Percentiles rank a stretch among this genome's conserved stretches.
Evolutionary conservation across 1,140 invertebrate species (phyloP).

Genomic region (Thaumetopoea pityocampa): DNA sequence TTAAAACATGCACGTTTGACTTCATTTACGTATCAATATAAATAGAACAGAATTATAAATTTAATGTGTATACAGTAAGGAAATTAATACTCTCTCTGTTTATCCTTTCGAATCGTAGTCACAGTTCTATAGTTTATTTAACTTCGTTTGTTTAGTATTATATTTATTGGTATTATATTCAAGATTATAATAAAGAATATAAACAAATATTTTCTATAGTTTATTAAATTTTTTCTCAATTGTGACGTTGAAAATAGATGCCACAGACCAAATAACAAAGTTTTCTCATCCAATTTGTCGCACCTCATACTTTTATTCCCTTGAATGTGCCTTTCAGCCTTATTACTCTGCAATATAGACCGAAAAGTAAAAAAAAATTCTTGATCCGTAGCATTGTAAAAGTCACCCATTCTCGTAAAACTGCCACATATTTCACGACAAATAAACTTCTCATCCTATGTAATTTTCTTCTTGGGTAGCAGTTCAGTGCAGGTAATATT

Average conservation of each 20-base stretch:
- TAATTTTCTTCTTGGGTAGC: slow-evolving; percentile 64
- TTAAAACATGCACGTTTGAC: slow-evolving; percentile 16
- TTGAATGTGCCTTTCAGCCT: slow-evolving; percentile 39
- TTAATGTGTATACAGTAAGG: too few relatives aligned
- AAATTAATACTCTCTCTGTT: too few relatives aligned
- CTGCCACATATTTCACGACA: slow-evolving; percentile 71
- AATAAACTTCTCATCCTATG: slow-evolving; percentile 71
- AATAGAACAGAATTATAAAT: too few relatives aligned
- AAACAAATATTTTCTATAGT: slow-evolving; percentile 8
- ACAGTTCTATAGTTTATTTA: too few relatives aligned
- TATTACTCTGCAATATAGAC: slow-evolving; percentile 61
- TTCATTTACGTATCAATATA: slow-evolving; percentile 24
- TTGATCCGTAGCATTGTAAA: slow-evolving; percentile 67
- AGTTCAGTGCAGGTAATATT: slow-evolving; percentile 73
- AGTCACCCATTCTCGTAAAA: slow-evolving; percentile 63
- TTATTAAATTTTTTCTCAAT: slow-evolving; percentile 19
- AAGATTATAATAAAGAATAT: too few relatives aligned
- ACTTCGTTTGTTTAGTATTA: too few relatives aligned
- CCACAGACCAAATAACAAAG: slow-evolving; percentile 44
- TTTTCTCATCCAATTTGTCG: slow-evolving; percentile 67
- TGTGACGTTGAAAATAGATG: slow-evolving; percentile 22
- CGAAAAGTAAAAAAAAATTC: slow-evolving; percentile 62
- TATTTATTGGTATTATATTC: too few relatives aligned
- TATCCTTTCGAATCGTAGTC: too few relatives aligned
- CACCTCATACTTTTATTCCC: slow-evolving; percentile 62